Evolutionary conservation across 2,888 invertebrate genomes (phyloP).

Genomic region (Oscheius sp.): DNA sequence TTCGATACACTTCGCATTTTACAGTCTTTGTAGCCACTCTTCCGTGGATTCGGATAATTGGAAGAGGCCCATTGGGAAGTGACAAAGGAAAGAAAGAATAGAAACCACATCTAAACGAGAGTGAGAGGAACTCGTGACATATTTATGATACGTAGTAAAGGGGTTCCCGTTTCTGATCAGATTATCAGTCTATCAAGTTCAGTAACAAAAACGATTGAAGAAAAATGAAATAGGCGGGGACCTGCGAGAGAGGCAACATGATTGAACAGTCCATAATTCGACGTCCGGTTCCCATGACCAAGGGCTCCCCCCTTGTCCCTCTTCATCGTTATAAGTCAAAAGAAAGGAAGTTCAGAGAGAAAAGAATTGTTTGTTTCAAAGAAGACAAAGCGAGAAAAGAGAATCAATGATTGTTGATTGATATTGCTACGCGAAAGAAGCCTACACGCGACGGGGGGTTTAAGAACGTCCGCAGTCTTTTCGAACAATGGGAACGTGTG

Average conservation of each 20-base stretch:
- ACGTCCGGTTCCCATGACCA: background rate
- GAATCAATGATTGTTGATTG: no score
- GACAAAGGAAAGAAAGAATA: slow-evolving; percentile 1
- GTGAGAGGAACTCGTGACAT: background rate
- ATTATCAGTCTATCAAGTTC: background rate
- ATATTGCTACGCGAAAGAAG: no score
- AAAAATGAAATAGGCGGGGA: background rate
- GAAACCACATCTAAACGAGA: background rate
- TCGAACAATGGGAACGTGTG: no score
- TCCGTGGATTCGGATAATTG: slow-evolving; percentile 52
- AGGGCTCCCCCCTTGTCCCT: background rate
- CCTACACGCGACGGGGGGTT: no score
- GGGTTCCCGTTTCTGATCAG: background rate
- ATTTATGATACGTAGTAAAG: background rate
- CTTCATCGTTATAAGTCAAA: no score
- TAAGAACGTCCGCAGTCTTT: no score
- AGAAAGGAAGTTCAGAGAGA: no score
- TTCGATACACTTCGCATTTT: slow-evolving; percentile 41
- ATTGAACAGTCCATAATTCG: slow-evolving; percentile 6
- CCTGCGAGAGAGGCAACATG: background rate
- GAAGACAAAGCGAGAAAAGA: no score
- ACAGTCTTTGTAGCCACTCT: slow-evolving; percentile 45
- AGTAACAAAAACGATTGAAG: no score
- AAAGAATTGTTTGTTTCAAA: no score
- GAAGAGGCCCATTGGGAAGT: slow-evolving; percentile 37